Percentiles rank a stretch among this genome's conserved stretches.
Conservation (phyloP, 2,797 vertebrate species). For the Neomorphus geoffroyi region DNA sequence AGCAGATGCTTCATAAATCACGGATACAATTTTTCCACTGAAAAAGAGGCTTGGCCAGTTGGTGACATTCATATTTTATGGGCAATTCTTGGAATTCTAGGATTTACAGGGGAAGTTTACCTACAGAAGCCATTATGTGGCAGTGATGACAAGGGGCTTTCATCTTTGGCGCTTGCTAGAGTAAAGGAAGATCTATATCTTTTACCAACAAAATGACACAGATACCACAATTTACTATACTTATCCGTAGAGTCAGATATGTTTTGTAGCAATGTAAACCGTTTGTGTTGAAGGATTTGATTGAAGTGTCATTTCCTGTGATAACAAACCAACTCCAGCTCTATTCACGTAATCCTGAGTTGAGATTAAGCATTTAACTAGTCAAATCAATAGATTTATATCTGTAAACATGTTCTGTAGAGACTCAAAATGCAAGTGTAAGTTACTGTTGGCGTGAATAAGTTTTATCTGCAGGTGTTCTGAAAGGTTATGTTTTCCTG, state of each 20-base stretch:
- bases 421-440: background rate
- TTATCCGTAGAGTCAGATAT: background rate
- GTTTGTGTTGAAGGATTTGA: background rate
- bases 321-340: background rate
- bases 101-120: background rate
- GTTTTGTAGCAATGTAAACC: background rate
- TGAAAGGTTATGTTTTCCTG: background rate
- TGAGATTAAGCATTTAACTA: background rate
- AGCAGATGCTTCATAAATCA: background rate
- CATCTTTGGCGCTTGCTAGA: background rate
- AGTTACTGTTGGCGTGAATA: background rate
- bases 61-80: background rate
- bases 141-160: background rate
- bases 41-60: background rate
- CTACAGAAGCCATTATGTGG: background rate
- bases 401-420: background rate
- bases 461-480: background rate
- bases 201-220: background rate
- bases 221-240: rapidly evolving
- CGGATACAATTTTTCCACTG: background rate
- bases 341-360: background rate
- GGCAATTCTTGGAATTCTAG: background rate
- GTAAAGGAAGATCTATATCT: background rate
- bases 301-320: background rate
- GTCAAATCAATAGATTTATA: background rate